phyloP scores from a whole-genome alignment of 2,797 vertebrate species.

The Manis javanica region DNA sequence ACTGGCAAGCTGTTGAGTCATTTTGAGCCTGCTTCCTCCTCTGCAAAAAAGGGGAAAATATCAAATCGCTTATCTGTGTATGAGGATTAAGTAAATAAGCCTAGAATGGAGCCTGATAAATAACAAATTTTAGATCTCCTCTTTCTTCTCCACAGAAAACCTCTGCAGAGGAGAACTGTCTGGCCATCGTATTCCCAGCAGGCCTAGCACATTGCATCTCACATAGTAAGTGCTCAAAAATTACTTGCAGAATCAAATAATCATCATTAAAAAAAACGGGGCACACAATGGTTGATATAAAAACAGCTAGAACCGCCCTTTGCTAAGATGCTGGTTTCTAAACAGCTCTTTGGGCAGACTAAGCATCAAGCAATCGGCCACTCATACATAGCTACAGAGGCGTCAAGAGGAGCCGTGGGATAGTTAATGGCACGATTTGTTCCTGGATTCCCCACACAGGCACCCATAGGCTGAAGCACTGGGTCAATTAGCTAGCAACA shows the following conservation, averaged over 20 bases:
- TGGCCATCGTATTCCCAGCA: not conserved
- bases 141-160: not conserved
- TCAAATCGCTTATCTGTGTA: not conserved
- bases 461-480: not conserved
- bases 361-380: accelerated
- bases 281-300: not conserved
- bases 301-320: not conserved
- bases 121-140: not conserved
- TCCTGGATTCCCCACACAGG: not conserved
- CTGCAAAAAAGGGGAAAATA: not conserved
- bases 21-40: constrained; percentile 22
- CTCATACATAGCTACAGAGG: accelerated
- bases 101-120: not conserved
- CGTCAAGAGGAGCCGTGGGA: not conserved
- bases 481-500: not conserved
- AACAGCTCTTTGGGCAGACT: not conserved
- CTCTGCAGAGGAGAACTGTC: not conserved
- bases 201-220: not conserved
- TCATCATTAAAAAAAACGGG: not conserved
- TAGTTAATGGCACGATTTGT: not conserved
- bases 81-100: constrained; percentile 31
- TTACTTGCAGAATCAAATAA: not conserved
- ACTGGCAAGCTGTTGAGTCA: not conserved
- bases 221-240: not conserved
- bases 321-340: not conserved